Conservation (phyloP, 2,888 invertebrate species). For the Apamea crenata region DNA sequence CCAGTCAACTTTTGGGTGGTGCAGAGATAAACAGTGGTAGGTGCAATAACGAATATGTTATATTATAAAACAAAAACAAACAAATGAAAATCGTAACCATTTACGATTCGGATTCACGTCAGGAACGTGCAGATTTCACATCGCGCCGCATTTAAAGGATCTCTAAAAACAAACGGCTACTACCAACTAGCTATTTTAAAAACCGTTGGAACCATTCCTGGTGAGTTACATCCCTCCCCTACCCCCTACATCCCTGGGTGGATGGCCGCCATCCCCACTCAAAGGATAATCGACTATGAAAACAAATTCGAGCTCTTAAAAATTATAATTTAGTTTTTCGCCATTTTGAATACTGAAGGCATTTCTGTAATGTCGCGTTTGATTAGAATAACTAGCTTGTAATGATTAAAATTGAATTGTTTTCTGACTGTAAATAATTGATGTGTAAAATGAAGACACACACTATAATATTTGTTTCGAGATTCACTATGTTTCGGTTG, state of each 20-base stretch:
- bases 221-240: constrained; percentile 24
- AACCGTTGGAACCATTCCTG: constrained; percentile 58
- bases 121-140: constrained; percentile 48
- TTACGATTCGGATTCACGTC: constrained; percentile 36
- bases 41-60: no score
- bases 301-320: constrained; percentile 63
- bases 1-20: no score
- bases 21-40: no score
- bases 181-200: constrained; percentile 62
- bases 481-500: background rate
- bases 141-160: constrained; percentile 52
- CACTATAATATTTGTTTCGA: background rate
- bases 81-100: constrained; percentile 28
- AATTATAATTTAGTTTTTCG: constrained; percentile 60
- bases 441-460: background rate
- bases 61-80: background rate
- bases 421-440: constrained; percentile 9
- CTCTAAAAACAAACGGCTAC: constrained; percentile 63
- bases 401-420: constrained; percentile 5
- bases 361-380: constrained; percentile 7
- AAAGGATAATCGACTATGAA: constrained; percentile 69
- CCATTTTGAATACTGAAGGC: constrained; percentile 20
- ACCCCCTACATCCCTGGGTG: constrained; percentile 17
- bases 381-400: constrained; percentile 10
- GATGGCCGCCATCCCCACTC: constrained; percentile 49